Base-by-base conservation (phyloP, 2,888 invertebrate species). In the Drosophila atroscutellata region DNA sequence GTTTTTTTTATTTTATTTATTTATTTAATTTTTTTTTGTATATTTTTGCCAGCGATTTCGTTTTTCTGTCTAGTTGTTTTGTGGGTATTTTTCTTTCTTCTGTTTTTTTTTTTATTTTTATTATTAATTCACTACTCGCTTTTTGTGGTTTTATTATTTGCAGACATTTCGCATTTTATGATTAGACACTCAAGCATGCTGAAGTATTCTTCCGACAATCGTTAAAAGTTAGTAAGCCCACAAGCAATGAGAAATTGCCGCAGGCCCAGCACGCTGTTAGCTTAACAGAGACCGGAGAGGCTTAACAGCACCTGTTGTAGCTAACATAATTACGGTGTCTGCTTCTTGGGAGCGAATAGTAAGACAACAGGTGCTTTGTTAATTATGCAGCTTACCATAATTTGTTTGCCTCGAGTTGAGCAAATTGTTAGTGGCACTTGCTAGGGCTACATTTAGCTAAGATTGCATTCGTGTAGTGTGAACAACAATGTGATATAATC, bases 131-230 rank as follows among this genome's bases (percentile, higher is more conserved):
- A 49, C 42, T 55, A 42, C 34, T 42, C 20, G 45, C 47, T 45
- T 56, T 72, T 77, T 73, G 77, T 67, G 63, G 83, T 82, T 86
- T 86, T 75, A 85, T 87, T 82, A 81, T 88, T 83, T 81, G 78
- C 76, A 83, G 79, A 86, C 79, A 75, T 81, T 81, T 86, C 75
- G 80, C 78, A 62, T 73, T 83, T 84, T 80, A 89, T 77, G 84
- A 86, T 86, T 77, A 78, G 85, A 80, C 80, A 80, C 77, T 84
- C 72, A 84, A 86, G 86, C 75, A 75, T 71, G 70, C 76, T 84
- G 56, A 84, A 86, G 89, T 87, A 70, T 89, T 89, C 87, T 86
- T 81, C 75, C 85, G 85, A 75, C 84, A 86, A 77, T 86, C 82
- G 75, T 83, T 76, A 75, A 83, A 77, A 63, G 50, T 64, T 51